phyloP scores from a whole-genome alignment of 2,797 vertebrate species.

The Chromobotia macracanthus region DNA sequence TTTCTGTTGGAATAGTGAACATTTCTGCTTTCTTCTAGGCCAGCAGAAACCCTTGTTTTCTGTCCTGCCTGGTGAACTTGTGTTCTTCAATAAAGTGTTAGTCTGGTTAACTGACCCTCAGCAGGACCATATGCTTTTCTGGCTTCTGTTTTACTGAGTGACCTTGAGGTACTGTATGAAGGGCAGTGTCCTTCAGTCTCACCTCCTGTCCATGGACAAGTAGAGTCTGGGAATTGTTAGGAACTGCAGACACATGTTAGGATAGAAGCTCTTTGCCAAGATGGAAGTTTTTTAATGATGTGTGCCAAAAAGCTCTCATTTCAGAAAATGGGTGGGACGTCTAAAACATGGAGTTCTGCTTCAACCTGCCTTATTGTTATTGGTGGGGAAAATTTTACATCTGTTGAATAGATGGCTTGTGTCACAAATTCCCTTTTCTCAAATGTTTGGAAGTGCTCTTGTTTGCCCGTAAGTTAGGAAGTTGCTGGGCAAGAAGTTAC shows the following conservation, averaged over 20 bases:
- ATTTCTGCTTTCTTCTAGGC: not conserved
- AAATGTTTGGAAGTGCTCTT: too few relatives aligned
- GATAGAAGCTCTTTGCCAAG: not conserved
- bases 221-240: not conserved
- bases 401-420: not conserved
- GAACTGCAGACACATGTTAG: not conserved
- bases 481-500: not conserved
- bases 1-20: not conserved
- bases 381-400: not conserved
- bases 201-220: slow-evolving; percentile 5
- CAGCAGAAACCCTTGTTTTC: not conserved
- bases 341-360: not conserved
- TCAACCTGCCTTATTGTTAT: not conserved
- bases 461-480: too few relatives aligned
- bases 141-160: slow-evolving; percentile 10
- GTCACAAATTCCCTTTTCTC: too few relatives aligned
- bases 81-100: slow-evolving; percentile 8
- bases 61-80: not conserved
- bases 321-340: not conserved
- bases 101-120: slow-evolving; percentile 19
- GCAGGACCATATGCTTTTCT: slow-evolving; percentile 47
- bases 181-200: slow-evolving; percentile 29
- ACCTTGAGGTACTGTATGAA: not conserved
- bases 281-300: too few relatives aligned
- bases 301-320: not conserved